Percentiles rank a stretch among this genome's conserved stretches.
phyloP scores from a whole-genome alignment of 2,113 vertebrate genomes.

The Podarcis cretensis region DNA sequence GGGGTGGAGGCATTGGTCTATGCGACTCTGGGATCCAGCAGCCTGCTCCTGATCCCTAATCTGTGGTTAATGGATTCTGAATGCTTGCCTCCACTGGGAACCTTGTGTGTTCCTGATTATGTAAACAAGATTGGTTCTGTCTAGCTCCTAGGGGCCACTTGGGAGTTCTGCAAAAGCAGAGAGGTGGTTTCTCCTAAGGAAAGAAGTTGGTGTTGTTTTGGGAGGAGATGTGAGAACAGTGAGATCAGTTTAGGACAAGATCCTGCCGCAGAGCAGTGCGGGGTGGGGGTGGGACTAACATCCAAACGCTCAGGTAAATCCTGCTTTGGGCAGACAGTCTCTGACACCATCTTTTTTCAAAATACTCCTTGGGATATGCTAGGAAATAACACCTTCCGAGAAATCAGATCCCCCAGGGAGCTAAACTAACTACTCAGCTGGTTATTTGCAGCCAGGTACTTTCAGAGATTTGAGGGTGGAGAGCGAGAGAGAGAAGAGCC shows the following conservation, averaged over 20 bases:
- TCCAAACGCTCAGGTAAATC: background rate
- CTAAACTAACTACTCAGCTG: background rate
- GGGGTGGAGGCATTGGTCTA: background rate
- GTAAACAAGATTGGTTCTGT: background rate
- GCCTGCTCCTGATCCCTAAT: background rate
- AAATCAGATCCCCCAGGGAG: background rate
- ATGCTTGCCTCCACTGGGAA: background rate
- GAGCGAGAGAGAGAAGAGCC: background rate
- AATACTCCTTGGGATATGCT: background rate
- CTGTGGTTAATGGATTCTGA: background rate
- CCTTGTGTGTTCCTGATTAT: background rate
- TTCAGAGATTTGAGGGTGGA: background rate
- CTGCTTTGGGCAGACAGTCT: background rate
- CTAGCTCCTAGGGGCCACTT: background rate
- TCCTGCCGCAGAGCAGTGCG: background rate
- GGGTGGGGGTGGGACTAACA: no score
- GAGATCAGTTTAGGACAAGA: background rate
- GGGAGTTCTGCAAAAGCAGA: background rate
- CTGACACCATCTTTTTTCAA: background rate
- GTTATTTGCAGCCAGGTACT: background rate
- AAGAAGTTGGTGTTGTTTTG: background rate
- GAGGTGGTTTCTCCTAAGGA: background rate
- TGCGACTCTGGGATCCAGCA: background rate
- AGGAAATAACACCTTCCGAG: background rate
- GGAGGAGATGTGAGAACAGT: background rate